A percentile compares a stretch with the other conserved stretches of the same genome.
These are phyloP conservation scores for Gymnarchus niloticus DNA, from an alignment of 2,113 vertebrate species.

Conservation along the genomic window DNA sequence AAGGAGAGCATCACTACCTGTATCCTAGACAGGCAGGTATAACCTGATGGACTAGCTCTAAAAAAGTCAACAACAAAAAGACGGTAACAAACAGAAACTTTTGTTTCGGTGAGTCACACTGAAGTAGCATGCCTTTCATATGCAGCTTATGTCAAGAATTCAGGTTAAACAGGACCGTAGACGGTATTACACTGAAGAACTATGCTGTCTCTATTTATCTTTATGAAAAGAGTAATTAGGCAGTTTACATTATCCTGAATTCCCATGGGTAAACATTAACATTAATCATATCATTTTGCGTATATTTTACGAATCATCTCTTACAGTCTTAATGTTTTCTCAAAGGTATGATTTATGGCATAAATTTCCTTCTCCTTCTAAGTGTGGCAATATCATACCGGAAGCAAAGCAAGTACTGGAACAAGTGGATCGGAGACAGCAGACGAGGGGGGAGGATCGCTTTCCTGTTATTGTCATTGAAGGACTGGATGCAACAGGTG, in stretches of 20 bases:
- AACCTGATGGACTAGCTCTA: too few relatives aligned
- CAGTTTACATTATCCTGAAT: not conserved
- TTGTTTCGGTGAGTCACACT: too few relatives aligned
- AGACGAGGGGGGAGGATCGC: constrained; percentile 52
- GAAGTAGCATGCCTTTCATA: too few relatives aligned
- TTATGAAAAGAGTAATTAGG: not conserved
- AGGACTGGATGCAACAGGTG: constrained; percentile 91
- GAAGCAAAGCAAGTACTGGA: constrained; percentile 69
- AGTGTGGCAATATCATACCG: constrained; percentile 75
- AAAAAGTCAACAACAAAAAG: too few relatives aligned
- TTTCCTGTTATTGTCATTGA: constrained; percentile 83
- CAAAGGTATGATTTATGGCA: too few relatives aligned
- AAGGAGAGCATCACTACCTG: too few relatives aligned
- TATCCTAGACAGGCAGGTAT: too few relatives aligned
- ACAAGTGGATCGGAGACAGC: constrained; percentile 54
- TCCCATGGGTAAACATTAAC: not conserved
- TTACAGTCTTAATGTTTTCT: too few relatives aligned
- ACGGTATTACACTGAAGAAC: not conserved
- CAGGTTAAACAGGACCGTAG: too few relatives aligned
- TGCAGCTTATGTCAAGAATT: too few relatives aligned
- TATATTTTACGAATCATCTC: too few relatives aligned
- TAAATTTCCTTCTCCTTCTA: constrained; percentile 39
- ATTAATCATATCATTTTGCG: not conserved
- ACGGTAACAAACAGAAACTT: too few relatives aligned
- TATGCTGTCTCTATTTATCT: not conserved